phyloP scores from a whole-genome alignment of 2,113 vertebrate species.

The Tetraodon nigroviridis region DNA sequence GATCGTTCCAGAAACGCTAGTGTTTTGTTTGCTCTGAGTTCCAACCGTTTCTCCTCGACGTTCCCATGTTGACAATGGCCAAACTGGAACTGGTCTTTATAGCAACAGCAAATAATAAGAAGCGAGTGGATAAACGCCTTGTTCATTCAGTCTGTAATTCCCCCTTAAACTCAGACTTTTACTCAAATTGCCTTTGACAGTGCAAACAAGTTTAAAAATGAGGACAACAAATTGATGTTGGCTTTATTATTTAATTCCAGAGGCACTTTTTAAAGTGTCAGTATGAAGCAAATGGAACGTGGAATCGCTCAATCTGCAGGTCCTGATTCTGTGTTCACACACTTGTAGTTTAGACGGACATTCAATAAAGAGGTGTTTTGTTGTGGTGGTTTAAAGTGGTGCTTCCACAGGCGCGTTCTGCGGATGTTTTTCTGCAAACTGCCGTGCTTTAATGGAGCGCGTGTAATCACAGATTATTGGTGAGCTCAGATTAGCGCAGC shows the following conservation, averaged over 20 bases:
- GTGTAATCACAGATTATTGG: constrained; percentile 6
- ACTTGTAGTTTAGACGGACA: constrained; percentile 29
- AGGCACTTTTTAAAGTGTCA: no score
- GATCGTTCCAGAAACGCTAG: no score
- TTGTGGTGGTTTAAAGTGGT: background rate
- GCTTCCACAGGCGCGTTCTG: background rate
- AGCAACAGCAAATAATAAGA: background rate
- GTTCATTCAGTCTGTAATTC: background rate
- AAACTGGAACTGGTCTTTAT: background rate
- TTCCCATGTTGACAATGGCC: no score
- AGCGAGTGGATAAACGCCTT: no score
- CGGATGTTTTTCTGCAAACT: background rate
- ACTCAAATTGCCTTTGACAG: background rate
- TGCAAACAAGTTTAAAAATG: background rate
- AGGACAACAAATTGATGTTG: background rate
- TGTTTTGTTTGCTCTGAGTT: no score
- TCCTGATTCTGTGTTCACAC: constrained; percentile 8
- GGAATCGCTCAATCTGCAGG: constrained; percentile 31
- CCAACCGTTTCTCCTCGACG: no score
- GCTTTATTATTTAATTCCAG: background rate
- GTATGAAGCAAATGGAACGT: constrained; percentile 20
- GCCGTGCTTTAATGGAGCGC: background rate
- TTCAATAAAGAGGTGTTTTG: background rate
- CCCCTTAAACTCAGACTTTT: background rate
- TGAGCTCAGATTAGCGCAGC: constrained; percentile 12